Conservation (phyloP, 1,140 invertebrate genomes). For the Drosophila erecta region DNA sequence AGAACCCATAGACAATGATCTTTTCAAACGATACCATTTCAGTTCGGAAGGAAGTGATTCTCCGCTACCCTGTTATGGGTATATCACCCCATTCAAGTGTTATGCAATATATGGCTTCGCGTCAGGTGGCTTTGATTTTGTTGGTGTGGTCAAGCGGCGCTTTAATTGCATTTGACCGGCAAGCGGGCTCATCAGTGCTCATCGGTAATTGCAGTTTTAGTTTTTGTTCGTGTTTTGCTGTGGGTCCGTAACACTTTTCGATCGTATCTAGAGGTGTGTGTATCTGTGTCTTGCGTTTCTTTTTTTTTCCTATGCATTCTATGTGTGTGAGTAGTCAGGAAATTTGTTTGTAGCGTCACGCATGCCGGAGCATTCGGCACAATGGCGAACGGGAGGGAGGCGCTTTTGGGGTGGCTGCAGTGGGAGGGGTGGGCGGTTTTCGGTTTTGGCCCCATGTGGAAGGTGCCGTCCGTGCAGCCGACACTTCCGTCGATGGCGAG, state of each 20-base stretch:
- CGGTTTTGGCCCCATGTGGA: slow-evolving; percentile 4
- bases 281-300: slow-evolving; percentile 8
- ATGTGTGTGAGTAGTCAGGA: slow-evolving; percentile 66
- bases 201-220: slow-evolving; percentile 60
- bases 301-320: slow-evolving; percentile 4
- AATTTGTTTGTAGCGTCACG: slow-evolving; percentile 83
- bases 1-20: neutral
- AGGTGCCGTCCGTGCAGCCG: slow-evolving; percentile 26
- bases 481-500: slow-evolving; percentile 10
- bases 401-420: neutral
- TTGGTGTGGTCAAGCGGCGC: slow-evolving; percentile 45
- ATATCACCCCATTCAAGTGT: slow-evolving; percentile 1
- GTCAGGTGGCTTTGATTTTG: slow-evolving; percentile 21
- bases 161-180: slow-evolving; percentile 72
- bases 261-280: slow-evolving; percentile 51
- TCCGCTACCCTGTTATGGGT: neutral
- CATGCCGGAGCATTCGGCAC: slow-evolving; percentile 82
- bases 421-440: slow-evolving; percentile 5
- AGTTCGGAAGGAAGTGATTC: neutral
- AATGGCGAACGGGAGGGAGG: slow-evolving; percentile 42
- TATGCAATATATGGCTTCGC: slow-evolving; percentile 20
- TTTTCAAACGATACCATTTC: neutral
- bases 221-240: slow-evolving; percentile 31
- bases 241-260: slow-evolving; percentile 56
- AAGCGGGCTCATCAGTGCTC: slow-evolving; percentile 43